Conservation (phyloP, 2,113 vertebrate species). For the Coptodon bakossiorum region DNA sequence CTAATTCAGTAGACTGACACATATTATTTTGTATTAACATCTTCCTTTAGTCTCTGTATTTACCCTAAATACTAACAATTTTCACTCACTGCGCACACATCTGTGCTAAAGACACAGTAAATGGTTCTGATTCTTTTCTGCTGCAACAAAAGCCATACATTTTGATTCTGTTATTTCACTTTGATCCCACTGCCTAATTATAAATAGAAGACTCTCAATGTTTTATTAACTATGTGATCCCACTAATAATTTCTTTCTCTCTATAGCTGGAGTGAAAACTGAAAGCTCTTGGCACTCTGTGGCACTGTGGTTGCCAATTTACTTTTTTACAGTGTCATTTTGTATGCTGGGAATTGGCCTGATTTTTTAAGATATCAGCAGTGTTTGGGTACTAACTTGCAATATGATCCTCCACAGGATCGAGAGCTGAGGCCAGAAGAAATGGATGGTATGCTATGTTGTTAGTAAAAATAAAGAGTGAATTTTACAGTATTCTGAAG, state of each 20-base stretch:
- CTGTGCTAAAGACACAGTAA: neutral
- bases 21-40: neutral
- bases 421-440: constrained; percentile 93
- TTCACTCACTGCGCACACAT: neutral
- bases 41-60: neutral
- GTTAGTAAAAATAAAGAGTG: neutral
- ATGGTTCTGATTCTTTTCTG: neutral
- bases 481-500: neutral
- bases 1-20: neutral
- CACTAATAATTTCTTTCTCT: constrained; percentile 18
- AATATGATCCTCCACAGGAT: constrained; percentile 78
- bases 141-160: neutral
- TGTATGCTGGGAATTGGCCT: constrained; percentile 13
- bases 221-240: neutral
- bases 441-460: constrained; percentile 83
- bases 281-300: constrained; percentile 13
- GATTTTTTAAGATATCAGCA: neutral
- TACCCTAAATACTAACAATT: neutral
- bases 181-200: neutral
- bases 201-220: neutral
- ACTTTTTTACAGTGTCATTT: neutral
- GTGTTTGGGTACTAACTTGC: constrained; percentile 19
- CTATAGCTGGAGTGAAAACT: neutral
- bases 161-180: neutral
- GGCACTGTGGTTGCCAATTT: neutral